Conservation (phyloP, 2,888 invertebrate genomes). For the Atherix ibis region DNA sequence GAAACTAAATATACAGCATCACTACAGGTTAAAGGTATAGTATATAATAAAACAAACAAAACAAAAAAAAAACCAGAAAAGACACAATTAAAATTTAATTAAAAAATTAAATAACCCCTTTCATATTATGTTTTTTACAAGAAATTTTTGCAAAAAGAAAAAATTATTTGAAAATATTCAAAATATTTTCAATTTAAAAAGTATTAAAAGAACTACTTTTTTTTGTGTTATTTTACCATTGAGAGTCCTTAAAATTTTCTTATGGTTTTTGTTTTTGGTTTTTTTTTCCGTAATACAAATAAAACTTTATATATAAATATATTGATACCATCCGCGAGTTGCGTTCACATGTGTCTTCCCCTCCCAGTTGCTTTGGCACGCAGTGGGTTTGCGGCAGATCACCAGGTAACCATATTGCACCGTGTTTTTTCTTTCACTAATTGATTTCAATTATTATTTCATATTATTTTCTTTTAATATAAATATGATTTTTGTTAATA, state of each 20-base stretch:
- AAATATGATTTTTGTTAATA: constrained; percentile 9
- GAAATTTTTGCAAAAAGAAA: too few species aligned
- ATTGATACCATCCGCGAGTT: constrained; percentile 13
- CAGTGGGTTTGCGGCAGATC: constrained; percentile 46
- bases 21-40: constrained; percentile 69
- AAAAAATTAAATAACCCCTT: too few species aligned
- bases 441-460: too few species aligned
- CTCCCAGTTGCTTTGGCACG: constrained; percentile 41
- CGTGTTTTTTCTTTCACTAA: constrained; percentile 34
- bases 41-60: constrained; percentile 17
- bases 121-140: too few species aligned
- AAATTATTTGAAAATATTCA: too few species aligned
- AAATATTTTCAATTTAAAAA: too few species aligned
- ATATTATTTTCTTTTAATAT: constrained; percentile 21
- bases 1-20: constrained; percentile 65
- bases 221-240: too few species aligned
- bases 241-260: constrained; percentile 1
- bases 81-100: constrained; percentile 2
- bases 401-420: constrained; percentile 47
- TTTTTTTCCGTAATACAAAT: constrained; percentile 1
- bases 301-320: constrained; percentile 5
- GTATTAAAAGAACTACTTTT: too few species aligned
- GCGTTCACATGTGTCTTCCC: constrained; percentile 19
- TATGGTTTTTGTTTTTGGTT: constrained; percentile 4
- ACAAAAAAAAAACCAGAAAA: constrained; percentile 10